phyloP scores from a whole-genome alignment of 2,797 vertebrate species.

The Acipenser oxyrinchus region DNA sequence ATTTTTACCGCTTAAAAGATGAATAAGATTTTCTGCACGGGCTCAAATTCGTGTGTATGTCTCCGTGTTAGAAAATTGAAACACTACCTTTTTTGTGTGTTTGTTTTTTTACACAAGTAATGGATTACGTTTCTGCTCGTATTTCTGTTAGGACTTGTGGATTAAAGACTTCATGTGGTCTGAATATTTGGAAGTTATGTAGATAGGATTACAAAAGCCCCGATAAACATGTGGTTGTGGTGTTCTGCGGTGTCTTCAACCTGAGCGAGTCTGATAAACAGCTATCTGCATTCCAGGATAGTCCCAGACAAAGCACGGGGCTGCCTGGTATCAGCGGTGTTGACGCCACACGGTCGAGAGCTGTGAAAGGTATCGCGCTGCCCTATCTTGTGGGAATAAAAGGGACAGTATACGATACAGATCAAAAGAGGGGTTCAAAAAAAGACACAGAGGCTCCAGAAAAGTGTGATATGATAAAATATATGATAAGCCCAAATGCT shows the following conservation, averaged over 20 bases:
- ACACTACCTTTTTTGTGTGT: too few species aligned
- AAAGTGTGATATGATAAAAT: conserved; percentile 39
- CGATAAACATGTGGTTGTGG: conserved; percentile 19
- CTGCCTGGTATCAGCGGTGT: conserved; percentile 49
- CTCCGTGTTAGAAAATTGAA: too few species aligned
- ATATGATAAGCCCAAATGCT: conserved; percentile 37
- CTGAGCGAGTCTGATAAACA: conserved; percentile 23
- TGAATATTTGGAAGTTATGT: conserved; percentile 25
- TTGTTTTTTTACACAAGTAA: too few species aligned
- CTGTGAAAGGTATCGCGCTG: conserved; percentile 65
- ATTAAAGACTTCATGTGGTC: conserved; percentile 17
- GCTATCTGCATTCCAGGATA: conserved; percentile 40
- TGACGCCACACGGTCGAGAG: conserved; percentile 66
- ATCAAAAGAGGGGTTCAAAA: conserved; percentile 54
- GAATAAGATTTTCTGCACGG: too few species aligned
- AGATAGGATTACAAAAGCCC: conserved; percentile 21
- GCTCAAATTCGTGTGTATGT: too few species aligned
- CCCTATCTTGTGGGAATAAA: conserved; percentile 40
- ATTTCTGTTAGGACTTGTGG: conserved; percentile 22
- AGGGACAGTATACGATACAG: conserved; percentile 38
- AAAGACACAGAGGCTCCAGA: conserved; percentile 34
- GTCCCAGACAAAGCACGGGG: conserved; percentile 45
- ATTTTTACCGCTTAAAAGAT: too few species aligned
- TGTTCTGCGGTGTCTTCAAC: conserved; percentile 16
- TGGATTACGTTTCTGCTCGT: too few species aligned